Percentiles rank a stretch among this genome's conserved stretches.
Conservation (phyloP, 2,113 vertebrate species). For the Cavia porcellus region DNA sequence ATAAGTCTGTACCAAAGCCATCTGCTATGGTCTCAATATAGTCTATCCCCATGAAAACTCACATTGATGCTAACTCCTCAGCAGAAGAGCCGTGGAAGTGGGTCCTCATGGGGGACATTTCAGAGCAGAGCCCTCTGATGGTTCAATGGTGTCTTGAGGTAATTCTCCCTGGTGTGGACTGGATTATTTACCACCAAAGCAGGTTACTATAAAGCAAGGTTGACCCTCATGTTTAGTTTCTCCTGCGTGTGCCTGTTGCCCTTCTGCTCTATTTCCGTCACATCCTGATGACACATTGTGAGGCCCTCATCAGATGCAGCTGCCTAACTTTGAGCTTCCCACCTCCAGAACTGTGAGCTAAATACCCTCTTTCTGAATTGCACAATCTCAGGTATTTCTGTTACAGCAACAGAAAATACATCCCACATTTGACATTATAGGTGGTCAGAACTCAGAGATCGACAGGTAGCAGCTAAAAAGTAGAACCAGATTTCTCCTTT, state of each 20-base stretch:
- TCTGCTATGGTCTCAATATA: not conserved
- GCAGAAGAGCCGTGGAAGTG: not conserved
- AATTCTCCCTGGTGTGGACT: not conserved
- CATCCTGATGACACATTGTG: not conserved
- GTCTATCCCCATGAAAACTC: not conserved
- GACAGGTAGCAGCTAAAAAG: not conserved
- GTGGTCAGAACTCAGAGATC: not conserved
- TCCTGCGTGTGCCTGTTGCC: not conserved
- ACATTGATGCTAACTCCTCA: not conserved
- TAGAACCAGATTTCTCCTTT: constrained; percentile 2
- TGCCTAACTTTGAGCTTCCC: not conserved
- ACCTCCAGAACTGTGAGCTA: not conserved
- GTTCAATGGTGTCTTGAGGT: not conserved
- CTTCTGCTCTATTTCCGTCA: not conserved
- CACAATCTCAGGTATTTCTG: not conserved
- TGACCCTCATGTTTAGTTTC: not conserved
- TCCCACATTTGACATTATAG: not conserved
- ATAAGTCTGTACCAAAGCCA: not conserved
- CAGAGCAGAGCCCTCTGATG: not conserved
- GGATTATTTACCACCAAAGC: not conserved
- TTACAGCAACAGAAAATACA: not conserved
- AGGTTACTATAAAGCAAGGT: not conserved
- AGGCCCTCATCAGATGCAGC: not conserved
- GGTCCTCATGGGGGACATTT: no score
- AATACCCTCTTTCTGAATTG: not conserved